Evolutionary conservation across 1,140 invertebrate genomes (phyloP), one percentile per base, ranked within the genome.

Genomic region (Nebria ingens): DNA sequence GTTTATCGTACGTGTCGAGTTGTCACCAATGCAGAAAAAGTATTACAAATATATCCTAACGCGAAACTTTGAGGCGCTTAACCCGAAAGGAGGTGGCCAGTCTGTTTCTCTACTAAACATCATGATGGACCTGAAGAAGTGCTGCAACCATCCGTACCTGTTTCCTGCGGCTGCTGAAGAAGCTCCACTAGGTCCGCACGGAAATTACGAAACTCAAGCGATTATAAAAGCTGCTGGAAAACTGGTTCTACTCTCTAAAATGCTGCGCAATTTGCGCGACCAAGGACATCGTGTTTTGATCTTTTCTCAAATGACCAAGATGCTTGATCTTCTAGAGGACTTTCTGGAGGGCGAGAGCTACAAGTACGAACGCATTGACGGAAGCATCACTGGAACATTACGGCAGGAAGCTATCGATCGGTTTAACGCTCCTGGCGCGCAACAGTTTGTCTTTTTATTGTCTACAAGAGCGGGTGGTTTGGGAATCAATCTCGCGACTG

Each of bases 111-210:
- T 99, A 20, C 77, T 99, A 11, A 99, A 99, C 70, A 96, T 99
- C 23, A 98, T 99, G 89, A 99, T 99, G 97, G 97, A 99, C 69
- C 75, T 99, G 65, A 99, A 99, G 70, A 99, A 99, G 67, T 99
- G 97, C 69, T 99, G 96, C 69, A 99, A 99, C 70, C 97, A 99
- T 79, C 97, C 97, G 0, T 99, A 99, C 69, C 75, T 99, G 23
- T 98, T 99, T 70, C 93, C 95, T 1, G 93, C 92, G 9, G 97
- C 97, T 0, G 83, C 91, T 2, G 87, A 93, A 73, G 93, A 96
- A 73, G 93, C 92, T 1, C 90, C 93, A 0, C 80, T 91, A 0
- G 79, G 88, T 0, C 83, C 86, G 0, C 97, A 96, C 66, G 95
- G 95, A n/a, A 88, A 91, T 64, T 99, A 97, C 70, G 96, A 98